Conservation (phyloP, 2,797 vertebrate genomes). For the Phrynocephalus guinanensis region DNA sequence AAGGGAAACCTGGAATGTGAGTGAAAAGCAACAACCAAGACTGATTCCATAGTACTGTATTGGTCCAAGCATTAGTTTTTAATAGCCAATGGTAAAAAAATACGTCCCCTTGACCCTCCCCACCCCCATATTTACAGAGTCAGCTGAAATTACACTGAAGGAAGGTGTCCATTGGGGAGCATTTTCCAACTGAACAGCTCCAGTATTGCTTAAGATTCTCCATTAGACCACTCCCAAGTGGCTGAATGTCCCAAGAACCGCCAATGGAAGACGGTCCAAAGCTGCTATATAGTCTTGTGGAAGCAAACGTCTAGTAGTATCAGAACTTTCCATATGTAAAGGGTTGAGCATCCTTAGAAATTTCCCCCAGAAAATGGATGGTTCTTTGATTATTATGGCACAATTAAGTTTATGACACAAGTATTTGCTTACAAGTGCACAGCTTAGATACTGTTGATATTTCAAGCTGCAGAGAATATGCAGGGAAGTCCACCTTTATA, state of each 20-base stretch:
- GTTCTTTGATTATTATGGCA: conserved; percentile 39
- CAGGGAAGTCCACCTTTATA: conserved; percentile 44
- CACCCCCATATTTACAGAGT: conserved; percentile 69
- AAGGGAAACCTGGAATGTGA: conserved; percentile 69
- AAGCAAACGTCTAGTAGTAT: conserved; percentile 9
- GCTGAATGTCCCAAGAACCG: accelerated
- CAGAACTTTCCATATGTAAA: not conserved
- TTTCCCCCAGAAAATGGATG: conserved; percentile 15
- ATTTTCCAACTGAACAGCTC: conserved; percentile 55
- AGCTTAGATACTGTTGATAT: conserved; percentile 68
- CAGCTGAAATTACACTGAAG: conserved; percentile 60
- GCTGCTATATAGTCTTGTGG: conserved; percentile 35
- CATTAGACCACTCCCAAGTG: conserved; percentile 7
- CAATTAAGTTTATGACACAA: conserved; percentile 74
- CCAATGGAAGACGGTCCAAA: conserved; percentile 45
- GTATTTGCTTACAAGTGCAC: conserved; percentile 65
- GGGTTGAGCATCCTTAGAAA: conserved; percentile 40
- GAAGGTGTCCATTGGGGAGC: conserved; percentile 52
- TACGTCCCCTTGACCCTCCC: conserved; percentile 60
- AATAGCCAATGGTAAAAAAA: conserved; percentile 79
- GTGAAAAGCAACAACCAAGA: conserved; percentile 68
- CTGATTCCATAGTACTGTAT: conserved; percentile 77
- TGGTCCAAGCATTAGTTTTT: conserved; percentile 76
- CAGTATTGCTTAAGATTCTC: conserved; percentile 64
- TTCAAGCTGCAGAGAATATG: conserved; percentile 71